Evolutionary conservation across 2,797 vertebrate species (phyloP).

Genomic region (Aselliscus stoliczkanus): DNA sequence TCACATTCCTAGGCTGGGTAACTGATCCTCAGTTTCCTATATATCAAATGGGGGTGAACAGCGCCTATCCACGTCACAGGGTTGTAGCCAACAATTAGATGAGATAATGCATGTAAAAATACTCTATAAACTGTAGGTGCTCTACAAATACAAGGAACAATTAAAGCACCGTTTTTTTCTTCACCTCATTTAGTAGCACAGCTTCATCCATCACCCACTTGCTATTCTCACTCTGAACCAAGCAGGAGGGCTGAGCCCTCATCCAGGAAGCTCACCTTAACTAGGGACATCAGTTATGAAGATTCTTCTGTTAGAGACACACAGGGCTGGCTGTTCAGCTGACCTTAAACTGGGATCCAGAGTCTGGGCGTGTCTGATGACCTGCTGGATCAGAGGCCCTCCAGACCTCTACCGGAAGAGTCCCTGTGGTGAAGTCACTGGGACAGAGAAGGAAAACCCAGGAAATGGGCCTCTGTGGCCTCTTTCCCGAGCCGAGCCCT

Average conservation of each 20-base stretch:
- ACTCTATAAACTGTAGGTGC: not conserved
- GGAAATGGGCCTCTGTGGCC: not conserved
- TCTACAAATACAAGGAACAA: not conserved
- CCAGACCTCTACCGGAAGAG: not conserved
- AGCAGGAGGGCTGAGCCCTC: not conserved
- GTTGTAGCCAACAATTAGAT: not conserved
- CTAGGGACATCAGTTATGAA: not conserved
- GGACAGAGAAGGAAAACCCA: not conserved
- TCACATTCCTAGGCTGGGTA: not conserved
- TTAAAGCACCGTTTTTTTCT: not conserved
- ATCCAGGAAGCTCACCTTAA: not conserved
- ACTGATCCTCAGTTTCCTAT: not conserved
- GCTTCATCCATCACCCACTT: not conserved
- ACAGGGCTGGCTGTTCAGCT: not conserved
- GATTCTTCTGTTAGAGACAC: not conserved
- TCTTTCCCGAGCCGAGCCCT: not conserved
- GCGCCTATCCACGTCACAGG: too few species aligned
- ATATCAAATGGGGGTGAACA: not conserved
- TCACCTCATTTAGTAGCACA: not conserved
- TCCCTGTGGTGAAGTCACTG: not conserved
- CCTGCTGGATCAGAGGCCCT: not conserved
- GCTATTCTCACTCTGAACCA: not conserved
- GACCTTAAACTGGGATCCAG: not conserved
- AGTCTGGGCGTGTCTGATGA: not conserved
- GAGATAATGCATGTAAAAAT: not conserved